Conservation (phyloP, 2,113 vertebrate species). For the Siphamia tubifer region DNA sequence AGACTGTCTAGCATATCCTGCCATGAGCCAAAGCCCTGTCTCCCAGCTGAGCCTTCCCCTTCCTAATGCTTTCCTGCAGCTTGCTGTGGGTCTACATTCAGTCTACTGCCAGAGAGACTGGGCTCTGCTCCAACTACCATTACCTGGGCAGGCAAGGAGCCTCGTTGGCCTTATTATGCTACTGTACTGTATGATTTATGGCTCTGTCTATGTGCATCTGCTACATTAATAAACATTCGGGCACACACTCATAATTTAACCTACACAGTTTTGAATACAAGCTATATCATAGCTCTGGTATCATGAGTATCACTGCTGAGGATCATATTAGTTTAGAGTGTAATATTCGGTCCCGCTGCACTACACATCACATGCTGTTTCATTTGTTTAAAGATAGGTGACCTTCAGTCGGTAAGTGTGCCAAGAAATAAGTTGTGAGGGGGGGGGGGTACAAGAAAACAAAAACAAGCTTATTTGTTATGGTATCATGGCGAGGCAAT, state of each 20-base stretch:
- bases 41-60: background rate
- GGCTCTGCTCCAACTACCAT: constrained; percentile 60
- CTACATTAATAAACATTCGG: constrained; percentile 67
- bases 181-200: constrained; percentile 61
- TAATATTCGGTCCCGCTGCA: background rate
- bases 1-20: background rate
- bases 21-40: constrained; percentile 12
- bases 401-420: constrained; percentile 1
- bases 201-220: constrained; percentile 50
- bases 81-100: constrained; percentile 32
- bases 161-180: constrained; percentile 61
- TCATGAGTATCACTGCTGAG: constrained; percentile 12
- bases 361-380: background rate
- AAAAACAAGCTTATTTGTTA: background rate
- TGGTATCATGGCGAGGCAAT: background rate
- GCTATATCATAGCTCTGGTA: constrained; percentile 5
- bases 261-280: constrained; percentile 39
- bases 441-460: background rate
- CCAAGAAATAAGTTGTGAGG: background rate
- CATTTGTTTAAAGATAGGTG: constrained; percentile 10
- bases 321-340: constrained; percentile 8
- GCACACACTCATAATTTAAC: constrained; percentile 51
- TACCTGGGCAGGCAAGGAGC: constrained; percentile 47
- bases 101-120: constrained; percentile 40
- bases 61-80: constrained; percentile 1